Base-by-base conservation (phyloP, 2,113 vertebrate species). In the Mus spicilegus region DNA sequence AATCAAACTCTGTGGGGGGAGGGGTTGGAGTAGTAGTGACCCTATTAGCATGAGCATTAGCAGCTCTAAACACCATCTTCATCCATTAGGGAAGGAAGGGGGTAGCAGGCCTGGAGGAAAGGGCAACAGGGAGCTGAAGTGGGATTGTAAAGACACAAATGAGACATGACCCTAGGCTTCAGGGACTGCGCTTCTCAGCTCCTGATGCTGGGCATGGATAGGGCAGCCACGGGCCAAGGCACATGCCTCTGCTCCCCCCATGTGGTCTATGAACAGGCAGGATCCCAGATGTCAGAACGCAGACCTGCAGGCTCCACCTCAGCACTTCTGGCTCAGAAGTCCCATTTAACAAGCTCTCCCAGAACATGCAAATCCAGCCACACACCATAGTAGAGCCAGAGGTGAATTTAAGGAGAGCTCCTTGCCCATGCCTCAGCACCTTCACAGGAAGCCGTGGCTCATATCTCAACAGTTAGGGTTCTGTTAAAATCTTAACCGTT, bases 391-490 rank as follows among this genome's bases (percentile, higher is more conserved):
- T 42, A 46, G 63, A 33, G 51, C 24, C 61, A 26, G 3, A 20
- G 87, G 42, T 4, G 33, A 11, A n/a, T 36, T 49, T 17, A 61
- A 20, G 75, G 77, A 5, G 49, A 1, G 33, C 20, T 3, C 1
- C 0, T 0, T 0, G 7, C n/a, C n/a, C 0, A 0, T 0, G 16
- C 72, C n/a, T 3, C 20, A 33, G 33, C 6, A 8, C 11, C 33
- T n/a, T 33, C 6, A n/a, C 2, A 3, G 5, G 28, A 11, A 54
- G 65, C 13, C 28, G 22, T 8, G 24, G 69, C 1, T 28, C 30
- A 36, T 49, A 39, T 72, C 75, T 20, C 2, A 10, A 0, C 54
- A 70, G 49, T 6, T 22, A 49, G 42, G 63, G 28, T 30, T 86
- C 69, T 30, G 1, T 10, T n/a, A 26, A 80, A 77, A 1, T 9